phyloP scores from a whole-genome alignment of 2,888 invertebrate species.

The Autographa pulchrina region DNA sequence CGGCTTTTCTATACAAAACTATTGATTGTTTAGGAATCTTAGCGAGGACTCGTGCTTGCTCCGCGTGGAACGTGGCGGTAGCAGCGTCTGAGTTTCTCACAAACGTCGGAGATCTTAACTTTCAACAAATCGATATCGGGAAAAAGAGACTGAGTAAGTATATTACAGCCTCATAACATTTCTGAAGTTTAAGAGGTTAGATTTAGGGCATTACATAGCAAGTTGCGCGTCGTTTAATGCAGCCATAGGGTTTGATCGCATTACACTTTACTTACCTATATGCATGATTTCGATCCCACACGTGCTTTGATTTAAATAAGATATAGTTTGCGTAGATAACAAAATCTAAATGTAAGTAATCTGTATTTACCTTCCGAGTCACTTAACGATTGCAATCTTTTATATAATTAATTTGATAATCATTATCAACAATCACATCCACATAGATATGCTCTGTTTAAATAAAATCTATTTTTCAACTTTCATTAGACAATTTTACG shows the following conservation, averaged over 20 bases:
- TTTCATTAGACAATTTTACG: no score
- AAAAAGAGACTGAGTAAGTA: constrained; percentile 78
- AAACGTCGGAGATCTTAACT: constrained; percentile 67
- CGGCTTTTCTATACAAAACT: neutral
- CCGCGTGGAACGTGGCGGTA: constrained; percentile 65
- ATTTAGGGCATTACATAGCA: no score
- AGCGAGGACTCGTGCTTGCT: constrained; percentile 68
- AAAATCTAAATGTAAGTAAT: neutral
- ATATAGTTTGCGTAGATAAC: neutral
- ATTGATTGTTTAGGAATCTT: constrained; percentile 69
- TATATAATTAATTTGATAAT: neutral
- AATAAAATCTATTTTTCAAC: no score
- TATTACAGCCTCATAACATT: no score
- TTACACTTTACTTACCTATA: no score
- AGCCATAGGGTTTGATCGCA: no score
- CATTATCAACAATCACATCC: neutral
- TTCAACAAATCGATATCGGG: constrained; percentile 73
- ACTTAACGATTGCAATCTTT: neutral
- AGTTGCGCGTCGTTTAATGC: no score
- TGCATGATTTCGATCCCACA: neutral
- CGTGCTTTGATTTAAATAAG: neutral
- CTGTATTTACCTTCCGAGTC: neutral
- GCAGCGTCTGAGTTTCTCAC: constrained; percentile 71
- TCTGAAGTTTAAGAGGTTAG: no score
- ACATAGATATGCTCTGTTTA: neutral